These are phyloP conservation scores for Tenebrio molitor DNA, from an alignment of 1,140 invertebrate species.

Conservation along the genomic window DNA sequence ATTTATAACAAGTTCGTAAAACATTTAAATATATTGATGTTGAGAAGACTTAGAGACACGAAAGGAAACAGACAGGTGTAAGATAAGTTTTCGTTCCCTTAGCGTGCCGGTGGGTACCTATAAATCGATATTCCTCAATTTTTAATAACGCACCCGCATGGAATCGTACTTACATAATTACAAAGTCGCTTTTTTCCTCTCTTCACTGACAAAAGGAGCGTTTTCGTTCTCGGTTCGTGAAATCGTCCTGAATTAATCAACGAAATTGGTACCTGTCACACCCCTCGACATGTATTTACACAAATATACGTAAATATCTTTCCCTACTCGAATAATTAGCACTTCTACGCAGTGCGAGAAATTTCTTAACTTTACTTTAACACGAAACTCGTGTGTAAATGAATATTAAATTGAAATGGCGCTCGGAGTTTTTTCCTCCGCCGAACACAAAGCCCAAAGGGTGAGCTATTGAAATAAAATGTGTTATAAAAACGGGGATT, in stretches of 20 bases:
- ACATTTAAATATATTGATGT: conserved; percentile 46
- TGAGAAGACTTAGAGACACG: conserved; percentile 27
- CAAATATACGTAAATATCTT: conserved; percentile 3
- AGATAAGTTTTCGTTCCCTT: conserved; percentile 42
- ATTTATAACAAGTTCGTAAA: conserved; percentile 45
- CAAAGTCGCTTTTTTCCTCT: neutral
- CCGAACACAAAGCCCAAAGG: no score
- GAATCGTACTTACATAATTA: conserved; percentile 26
- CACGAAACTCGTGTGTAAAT: conserved; percentile 10
- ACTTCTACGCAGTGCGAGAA: conserved; percentile 5
- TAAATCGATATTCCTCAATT: conserved; percentile 36
- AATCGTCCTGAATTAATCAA: conserved; percentile 3
- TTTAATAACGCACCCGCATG: conserved; percentile 25
- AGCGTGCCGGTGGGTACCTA: conserved; percentile 28
- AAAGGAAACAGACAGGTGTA: conserved; percentile 43
- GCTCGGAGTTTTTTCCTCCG: no score
- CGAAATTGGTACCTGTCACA: neutral
- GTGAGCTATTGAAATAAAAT: no score
- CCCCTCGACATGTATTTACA: conserved; percentile 1
- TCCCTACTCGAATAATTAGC: neutral
- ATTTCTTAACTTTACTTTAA: neutral
- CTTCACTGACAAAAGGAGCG: neutral
- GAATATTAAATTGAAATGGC: conserved; percentile 8
- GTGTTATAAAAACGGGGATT: no score
- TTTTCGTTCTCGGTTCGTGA: neutral